phyloP scores from a whole-genome alignment of 2,888 invertebrate genomes.

The Nezara viridula region DNA sequence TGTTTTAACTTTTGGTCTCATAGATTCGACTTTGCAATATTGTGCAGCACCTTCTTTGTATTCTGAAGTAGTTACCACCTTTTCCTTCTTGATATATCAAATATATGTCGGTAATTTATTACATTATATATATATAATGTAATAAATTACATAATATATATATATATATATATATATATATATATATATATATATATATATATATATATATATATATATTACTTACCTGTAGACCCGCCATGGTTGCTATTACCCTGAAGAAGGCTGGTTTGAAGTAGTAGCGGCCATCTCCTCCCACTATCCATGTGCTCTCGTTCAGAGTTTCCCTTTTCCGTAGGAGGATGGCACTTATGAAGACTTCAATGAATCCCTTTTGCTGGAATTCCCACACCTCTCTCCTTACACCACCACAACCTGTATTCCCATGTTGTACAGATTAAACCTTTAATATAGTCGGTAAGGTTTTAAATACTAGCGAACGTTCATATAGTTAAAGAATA shows the following conservation, averaged over 20 bases:
- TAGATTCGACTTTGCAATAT: too few species aligned
- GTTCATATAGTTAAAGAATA: too few species aligned
- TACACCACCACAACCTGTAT: conserved; percentile 18
- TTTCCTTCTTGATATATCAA: too few species aligned
- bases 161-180: too few species aligned
- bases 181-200: too few species aligned
- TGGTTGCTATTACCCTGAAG: not conserved
- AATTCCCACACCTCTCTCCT: not conserved
- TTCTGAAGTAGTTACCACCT: too few species aligned
- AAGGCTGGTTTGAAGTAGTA: conserved; percentile 32
- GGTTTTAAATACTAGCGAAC: too few species aligned
- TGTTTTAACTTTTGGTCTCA: too few species aligned
- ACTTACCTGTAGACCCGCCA: conserved; percentile 44
- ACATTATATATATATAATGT: too few species aligned
- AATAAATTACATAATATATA: too few species aligned
- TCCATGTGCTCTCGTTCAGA: conserved; percentile 30
- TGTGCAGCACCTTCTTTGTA: too few species aligned
- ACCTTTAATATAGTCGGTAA: not conserved
- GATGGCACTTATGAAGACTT: conserved; percentile 21
- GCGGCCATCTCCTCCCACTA: conserved; percentile 47
- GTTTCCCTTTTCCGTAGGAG: not conserved
- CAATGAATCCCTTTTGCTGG: conserved; percentile 38
- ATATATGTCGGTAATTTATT: too few species aligned
- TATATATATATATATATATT: not conserved
- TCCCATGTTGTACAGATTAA: not conserved